These are phyloP conservation scores for Miltochrista miniata DNA, from an alignment of 2,888 invertebrate species.

Conservation along the genomic window DNA sequence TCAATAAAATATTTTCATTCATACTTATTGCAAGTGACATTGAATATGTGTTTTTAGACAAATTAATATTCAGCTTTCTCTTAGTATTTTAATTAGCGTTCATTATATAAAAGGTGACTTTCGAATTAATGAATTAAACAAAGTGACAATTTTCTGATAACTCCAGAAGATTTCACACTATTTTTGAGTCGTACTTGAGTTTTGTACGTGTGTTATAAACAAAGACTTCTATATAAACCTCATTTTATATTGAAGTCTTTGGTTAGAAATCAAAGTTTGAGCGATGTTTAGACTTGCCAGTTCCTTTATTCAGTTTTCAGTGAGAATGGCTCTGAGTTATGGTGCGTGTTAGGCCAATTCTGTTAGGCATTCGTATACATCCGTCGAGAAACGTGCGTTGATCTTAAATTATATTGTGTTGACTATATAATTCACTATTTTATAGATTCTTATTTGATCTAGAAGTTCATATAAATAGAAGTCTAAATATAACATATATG, in stretches of 20 bases:
- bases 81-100: not conserved
- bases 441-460: conserved; percentile 18
- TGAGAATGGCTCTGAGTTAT: conserved; percentile 68
- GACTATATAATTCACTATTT: conserved; percentile 44
- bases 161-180: conserved; percentile 31
- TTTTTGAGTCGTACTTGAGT: conserved; percentile 35
- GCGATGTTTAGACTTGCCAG: conserved; percentile 60
- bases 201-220: conserved; percentile 38
- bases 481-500: too few species aligned
- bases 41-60: not conserved
- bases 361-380: conserved; percentile 72
- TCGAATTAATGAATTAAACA: conserved; percentile 5
- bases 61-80: not conserved
- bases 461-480: not conserved
- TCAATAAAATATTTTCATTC: conserved; percentile 1
- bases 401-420: conserved; percentile 60
- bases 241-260: too few species aligned
- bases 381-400: conserved; percentile 66
- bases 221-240: too few species aligned
- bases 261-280: conserved; percentile 27
- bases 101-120: not conserved
- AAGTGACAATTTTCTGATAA: conserved; percentile 14
- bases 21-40: not conserved
- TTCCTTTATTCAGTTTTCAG: conserved; percentile 67
- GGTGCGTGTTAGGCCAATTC: conserved; percentile 54